Percentiles rank a stretch among this genome's conserved stretches.
phyloP scores from a whole-genome alignment of 2,113 vertebrate genomes.

The Gymnogyps californianus region DNA sequence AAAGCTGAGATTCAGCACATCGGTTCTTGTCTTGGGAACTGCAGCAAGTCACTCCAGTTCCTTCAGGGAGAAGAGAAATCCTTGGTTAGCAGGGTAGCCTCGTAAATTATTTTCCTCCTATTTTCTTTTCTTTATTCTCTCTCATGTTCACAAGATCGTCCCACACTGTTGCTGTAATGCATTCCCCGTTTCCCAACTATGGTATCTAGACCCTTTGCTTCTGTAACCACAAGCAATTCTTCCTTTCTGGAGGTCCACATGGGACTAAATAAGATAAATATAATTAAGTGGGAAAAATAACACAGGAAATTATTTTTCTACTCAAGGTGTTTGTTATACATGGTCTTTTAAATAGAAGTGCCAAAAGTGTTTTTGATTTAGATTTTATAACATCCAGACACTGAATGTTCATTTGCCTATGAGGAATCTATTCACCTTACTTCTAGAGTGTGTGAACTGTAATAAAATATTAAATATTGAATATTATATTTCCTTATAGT shows the following conservation, averaged over 20 bases:
- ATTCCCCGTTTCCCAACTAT: background rate
- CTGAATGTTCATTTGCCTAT: background rate
- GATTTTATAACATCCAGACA: background rate
- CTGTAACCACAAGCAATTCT: background rate
- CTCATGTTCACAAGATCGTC: background rate
- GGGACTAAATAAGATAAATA: background rate
- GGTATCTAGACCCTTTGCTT: background rate
- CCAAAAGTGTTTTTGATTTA: background rate
- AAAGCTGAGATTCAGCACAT: background rate
- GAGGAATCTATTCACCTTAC: background rate
- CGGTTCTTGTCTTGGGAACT: background rate
- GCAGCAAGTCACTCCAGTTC: background rate
- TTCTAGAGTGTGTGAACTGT: background rate
- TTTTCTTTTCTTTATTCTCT: background rate
- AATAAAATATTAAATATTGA: background rate
- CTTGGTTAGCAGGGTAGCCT: background rate
- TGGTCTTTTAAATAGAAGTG: background rate
- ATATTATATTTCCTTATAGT: background rate
- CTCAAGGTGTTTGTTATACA: background rate
- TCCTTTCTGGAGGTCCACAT: background rate
- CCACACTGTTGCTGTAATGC: accelerated
- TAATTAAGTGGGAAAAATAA: background rate
- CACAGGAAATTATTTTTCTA: background rate
- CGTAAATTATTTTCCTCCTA: background rate
- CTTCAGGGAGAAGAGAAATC: background rate